Evolutionary conservation across 2,888 invertebrate species (phyloP), one percentile per base, ranked within the genome.

Genomic region (Melieria crassipennis): DNA sequence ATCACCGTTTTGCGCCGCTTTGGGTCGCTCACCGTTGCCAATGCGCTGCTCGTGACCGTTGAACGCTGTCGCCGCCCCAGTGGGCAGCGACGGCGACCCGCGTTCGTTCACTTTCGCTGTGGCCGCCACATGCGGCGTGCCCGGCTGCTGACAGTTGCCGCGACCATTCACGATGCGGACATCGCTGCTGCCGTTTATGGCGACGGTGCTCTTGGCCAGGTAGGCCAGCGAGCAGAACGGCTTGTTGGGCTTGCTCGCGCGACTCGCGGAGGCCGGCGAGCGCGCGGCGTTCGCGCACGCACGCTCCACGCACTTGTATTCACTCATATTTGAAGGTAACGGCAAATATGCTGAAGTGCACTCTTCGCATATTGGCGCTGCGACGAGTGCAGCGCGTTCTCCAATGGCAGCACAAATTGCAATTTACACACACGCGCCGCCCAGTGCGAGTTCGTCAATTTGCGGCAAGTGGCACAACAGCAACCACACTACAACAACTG

Each of bases 151-250:
- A 52, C 60, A 48, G 72, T 70, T 73, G 75, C 61, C 62, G 58
- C 69, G 70, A 16, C 72, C 76, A 73, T 77, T 76, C 70, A 72
- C 50, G 63, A 71, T 77, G 67, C 76, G 68, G 67, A 75, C 72
- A 66, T 71, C 75, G 70, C 65, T 75, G 56, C 65, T 73, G 48
- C 73, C 75, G 70, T 77, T 78, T 64, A 79, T 73, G 58, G 79
- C 77, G 67, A 76, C 75, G 61, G 79, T 78, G 66, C 78, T 78
- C 58, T 79, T 79, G 30, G 79, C 79, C 75, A 79, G 70, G 73
- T 79, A 79, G 4, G 79, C 78, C 69, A 79, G 70, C 72, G 78
- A 78, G 58, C 79, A 78, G 65, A 79, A 79, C 46, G 79, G 77
- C 72, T 79, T 79, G 56, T 72, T 78, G 16, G 73, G 73, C 52